Base-by-base conservation (phyloP, 2,888 invertebrate genomes). In the Lagria hirta region DNA sequence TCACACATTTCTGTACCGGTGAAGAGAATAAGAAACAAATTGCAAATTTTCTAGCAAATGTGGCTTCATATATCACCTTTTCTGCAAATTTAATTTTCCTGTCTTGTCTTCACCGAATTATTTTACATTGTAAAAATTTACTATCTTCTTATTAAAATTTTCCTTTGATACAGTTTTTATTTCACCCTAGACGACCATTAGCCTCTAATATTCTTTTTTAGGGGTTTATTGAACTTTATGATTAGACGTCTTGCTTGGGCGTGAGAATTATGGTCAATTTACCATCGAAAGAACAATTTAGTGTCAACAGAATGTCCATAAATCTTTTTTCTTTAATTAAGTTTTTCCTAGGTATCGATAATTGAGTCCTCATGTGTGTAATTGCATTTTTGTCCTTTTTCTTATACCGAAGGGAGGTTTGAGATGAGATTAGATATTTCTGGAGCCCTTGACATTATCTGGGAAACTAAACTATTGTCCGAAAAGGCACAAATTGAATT, bases 191-290 rank as follows among this genome's bases (percentile, higher is more conserved):
- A 37, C 38, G 24, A 23, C 43, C 36, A 27, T 47, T 43, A 30
- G 20, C 17, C 33, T 28, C 43, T 42, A 42, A 46, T 46, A 46
- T 37, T 38, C 47, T 33, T 42, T 47, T 47, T 47, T 37, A 43
- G 43, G 27, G 33, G 47, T 37, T 43, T 43, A 47, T 47, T 47
- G 47, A 37, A 37, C 42, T 42, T 41, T 36, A 32, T 43, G 29
- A 38, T 38, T 38, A 28, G 33, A 44, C 35, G 38, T 32, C 38
- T 27, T 18, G 38, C 21, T 26, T 12, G 30, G 26, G 13, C 8
- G 40, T 21, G 23, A 22, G 14, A 40, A 40, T 40, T 40, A 40
- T 40, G 20, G 40, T 32, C 40, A 32, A 40, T 40, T 32, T 40
- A 40, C 30, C 40, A 40, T 30, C 40, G 23, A 24, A 30, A 40